A percentile compares a stretch with the other conserved stretches of the same genome.
These are phyloP conservation scores for Tachyglossus aculeatus DNA, from an alignment of 2,797 vertebrate species.

Conservation along the genomic window DNA sequence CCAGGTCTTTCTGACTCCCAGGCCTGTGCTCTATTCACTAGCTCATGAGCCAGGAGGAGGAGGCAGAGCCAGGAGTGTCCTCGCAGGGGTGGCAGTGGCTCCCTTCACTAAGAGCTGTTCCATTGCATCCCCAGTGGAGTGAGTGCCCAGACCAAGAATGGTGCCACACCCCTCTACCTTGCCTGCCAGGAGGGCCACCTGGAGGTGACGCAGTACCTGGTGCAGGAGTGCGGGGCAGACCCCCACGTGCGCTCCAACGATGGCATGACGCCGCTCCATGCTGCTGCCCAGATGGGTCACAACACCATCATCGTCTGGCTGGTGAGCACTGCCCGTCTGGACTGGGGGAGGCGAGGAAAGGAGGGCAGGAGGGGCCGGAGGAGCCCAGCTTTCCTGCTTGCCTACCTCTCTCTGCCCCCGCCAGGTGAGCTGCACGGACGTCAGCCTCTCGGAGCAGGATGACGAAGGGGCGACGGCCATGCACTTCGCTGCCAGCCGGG, in stretches of 20 bases:
- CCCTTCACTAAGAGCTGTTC: background rate
- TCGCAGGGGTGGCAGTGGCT: no score
- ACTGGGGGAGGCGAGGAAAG: no score
- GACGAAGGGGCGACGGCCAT: constrained; percentile 91
- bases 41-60: background rate
- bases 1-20: no score
- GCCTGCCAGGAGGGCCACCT: constrained; percentile 98
- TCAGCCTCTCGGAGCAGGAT: constrained; percentile 87
- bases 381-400: background rate
- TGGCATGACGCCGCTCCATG: constrained; percentile 94
- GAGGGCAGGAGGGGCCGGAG: background rate
- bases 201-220: constrained; percentile 93
- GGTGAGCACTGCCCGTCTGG: constrained; percentile 69
- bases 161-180: constrained; percentile 97
- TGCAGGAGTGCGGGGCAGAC: constrained; percentile 91
- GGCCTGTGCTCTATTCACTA: no score
- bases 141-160: constrained; percentile 94
- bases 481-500: constrained; percentile 95
- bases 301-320: constrained; percentile 94
- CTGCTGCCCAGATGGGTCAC: constrained; percentile 97
- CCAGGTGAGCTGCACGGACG: constrained; percentile 89
- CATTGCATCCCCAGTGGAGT: constrained; percentile 64
- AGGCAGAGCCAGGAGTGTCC: background rate
- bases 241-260: constrained; percentile 87
- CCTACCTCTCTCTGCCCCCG: background rate